Conservation (phyloP, 2,888 invertebrate species). For the Ennomos fuscantarius region DNA sequence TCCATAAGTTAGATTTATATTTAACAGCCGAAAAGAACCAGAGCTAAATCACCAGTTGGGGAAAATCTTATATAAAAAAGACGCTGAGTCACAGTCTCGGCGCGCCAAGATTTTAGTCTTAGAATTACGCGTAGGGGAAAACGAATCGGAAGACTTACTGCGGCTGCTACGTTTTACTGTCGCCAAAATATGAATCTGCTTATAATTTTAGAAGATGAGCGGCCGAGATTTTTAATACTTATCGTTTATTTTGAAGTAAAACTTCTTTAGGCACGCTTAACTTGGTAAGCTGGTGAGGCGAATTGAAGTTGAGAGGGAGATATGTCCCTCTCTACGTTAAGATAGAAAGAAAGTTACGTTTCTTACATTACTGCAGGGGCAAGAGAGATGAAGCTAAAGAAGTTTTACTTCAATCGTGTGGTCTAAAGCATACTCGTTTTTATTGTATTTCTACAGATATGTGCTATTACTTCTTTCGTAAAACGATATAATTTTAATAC, state of each 20-base stretch:
- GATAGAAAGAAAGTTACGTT: too few species aligned
- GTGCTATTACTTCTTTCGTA: conserved; percentile 2
- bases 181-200: not conserved
- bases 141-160: conserved; percentile 17
- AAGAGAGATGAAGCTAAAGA: too few species aligned
- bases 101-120: conserved; percentile 34
- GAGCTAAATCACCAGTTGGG: conserved; percentile 60
- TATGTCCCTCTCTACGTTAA: too few species aligned
- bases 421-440: too few species aligned
- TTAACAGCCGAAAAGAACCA: conserved; percentile 69
- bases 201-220: too few species aligned
- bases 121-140: conserved; percentile 21
- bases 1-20: conserved; percentile 77
- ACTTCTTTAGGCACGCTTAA: too few species aligned
- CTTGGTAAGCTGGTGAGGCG: too few species aligned
- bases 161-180: conserved; percentile 6
- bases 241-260: not conserved
- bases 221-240: not conserved
- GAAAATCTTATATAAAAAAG: conserved; percentile 51
- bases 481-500: conserved; percentile 30
- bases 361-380: too few species aligned
- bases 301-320: too few species aligned
- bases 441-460: too few species aligned
- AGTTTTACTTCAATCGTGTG: too few species aligned
- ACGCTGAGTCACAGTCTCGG: conserved; percentile 53